A percentile compares a stretch with the other conserved stretches of the same genome.
Evolutionary conservation across 2,113 vertebrate species (phyloP).

Genomic region (Lynx canadensis): DNA sequence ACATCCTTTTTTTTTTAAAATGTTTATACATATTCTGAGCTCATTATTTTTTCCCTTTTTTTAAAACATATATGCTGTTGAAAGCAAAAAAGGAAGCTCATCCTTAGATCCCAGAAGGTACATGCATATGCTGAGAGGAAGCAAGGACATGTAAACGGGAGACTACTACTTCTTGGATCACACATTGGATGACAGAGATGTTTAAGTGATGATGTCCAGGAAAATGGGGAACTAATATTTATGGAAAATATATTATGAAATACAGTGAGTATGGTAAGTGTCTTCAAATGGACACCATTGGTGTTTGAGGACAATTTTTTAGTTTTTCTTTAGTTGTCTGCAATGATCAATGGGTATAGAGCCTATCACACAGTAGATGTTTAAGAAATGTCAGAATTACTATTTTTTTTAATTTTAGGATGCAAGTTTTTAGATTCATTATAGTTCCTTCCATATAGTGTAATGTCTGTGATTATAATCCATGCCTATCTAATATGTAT

Average conservation of each 20-base stretch:
- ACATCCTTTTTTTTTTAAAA: neutral
- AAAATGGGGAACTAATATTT: neutral
- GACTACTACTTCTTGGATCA: neutral
- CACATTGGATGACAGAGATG: neutral
- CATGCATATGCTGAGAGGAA: neutral
- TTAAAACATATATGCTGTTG: neutral
- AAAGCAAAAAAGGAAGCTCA: slow-evolving; percentile 8
- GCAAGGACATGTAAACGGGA: neutral
- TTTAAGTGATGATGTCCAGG: neutral
- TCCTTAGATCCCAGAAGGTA: neutral
- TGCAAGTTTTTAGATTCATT: neutral
- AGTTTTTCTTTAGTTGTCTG: neutral
- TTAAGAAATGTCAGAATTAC: neutral
- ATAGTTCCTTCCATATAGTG: neutral
- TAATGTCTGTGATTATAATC: neutral
- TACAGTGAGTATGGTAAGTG: neutral
- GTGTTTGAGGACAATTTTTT: neutral
- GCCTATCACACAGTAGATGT: neutral
- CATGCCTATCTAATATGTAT: neutral
- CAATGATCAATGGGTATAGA: neutral
- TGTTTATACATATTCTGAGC: neutral
- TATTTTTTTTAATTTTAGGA: neutral
- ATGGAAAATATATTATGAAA: neutral
- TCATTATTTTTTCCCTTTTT: neutral
- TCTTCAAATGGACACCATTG: neutral